These are phyloP conservation scores for Epistrophe eligans DNA, from an alignment of 2,888 invertebrate genomes.

Conservation along the genomic window DNA sequence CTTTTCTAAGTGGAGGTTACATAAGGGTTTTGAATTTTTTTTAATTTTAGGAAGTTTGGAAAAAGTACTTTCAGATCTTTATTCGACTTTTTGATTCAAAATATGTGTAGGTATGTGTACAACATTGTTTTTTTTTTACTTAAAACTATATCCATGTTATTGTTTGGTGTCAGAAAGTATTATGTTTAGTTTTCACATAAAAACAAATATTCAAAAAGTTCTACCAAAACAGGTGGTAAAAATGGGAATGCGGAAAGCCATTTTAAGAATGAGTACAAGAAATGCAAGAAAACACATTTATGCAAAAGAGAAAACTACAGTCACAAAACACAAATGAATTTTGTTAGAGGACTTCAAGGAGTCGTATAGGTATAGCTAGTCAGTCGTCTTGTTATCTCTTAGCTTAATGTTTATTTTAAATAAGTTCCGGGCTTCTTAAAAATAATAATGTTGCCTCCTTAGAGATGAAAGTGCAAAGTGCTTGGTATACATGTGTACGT, in stretches of 20 bases:
- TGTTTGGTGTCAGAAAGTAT: constrained; percentile 40
- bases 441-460: constrained; percentile 16
- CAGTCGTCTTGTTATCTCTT: constrained; percentile 30
- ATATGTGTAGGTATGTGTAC: not conserved
- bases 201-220: constrained; percentile 28
- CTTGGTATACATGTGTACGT: no score
- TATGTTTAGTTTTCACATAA: constrained; percentile 28
- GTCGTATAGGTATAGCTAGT: not conserved
- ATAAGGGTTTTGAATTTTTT: not conserved
- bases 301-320: not conserved
- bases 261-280: not conserved
- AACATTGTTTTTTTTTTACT: no score
- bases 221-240: constrained; percentile 5
- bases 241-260: not conserved
- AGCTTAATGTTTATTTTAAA: constrained; percentile 58
- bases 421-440: constrained; percentile 19
- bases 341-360: constrained; percentile 37
- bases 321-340: constrained; percentile 27
- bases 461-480: constrained; percentile 1
- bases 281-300: constrained; percentile 23
- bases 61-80: not conserved
- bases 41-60: not conserved
- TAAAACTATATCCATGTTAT: not conserved
- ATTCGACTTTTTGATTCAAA: not conserved
- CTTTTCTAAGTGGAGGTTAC: not conserved